These are phyloP conservation scores for Heterotilapia buettikoferi DNA, from an alignment of 2,113 vertebrate genomes.

Conservation along the genomic window DNA sequence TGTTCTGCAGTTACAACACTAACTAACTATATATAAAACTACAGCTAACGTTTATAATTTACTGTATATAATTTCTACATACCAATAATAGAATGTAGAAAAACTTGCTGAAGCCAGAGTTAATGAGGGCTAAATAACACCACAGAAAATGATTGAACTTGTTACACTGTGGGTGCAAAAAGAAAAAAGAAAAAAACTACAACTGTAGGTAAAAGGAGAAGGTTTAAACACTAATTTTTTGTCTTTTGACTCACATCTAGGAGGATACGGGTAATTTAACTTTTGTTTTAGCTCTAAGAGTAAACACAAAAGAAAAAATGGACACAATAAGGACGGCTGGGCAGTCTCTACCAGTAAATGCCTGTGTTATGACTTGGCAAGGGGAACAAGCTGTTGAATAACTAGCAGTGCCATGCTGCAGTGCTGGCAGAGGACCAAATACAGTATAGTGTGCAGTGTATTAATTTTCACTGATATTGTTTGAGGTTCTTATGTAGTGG, in stretches of 20 bases:
- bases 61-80: not conserved
- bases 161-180: not conserved
- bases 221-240: fast-evolving
- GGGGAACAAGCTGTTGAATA: slow-evolving; percentile 5
- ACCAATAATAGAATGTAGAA: not conserved
- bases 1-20: not conserved
- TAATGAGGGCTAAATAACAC: not conserved
- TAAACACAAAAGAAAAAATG: not conserved
- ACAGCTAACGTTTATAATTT: not conserved
- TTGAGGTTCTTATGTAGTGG: not conserved
- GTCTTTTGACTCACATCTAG: not conserved
- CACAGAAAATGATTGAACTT: fast-evolving
- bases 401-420: slow-evolving; percentile 10
- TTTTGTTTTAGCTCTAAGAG: not conserved
- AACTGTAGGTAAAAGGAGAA: not conserved
- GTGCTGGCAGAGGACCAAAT: slow-evolving; percentile 13
- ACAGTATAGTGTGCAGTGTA: not conserved
- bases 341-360: not conserved
- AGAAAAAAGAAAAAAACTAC: not conserved
- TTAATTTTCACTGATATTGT: not conserved
- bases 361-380: not conserved
- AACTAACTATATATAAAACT: not conserved
- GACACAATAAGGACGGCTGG: not conserved
- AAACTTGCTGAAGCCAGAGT: not conserved
- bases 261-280: not conserved